Evolutionary conservation across 1,140 invertebrate species (phyloP).

Genomic region (Mycetomoellerius zeteki): DNA sequence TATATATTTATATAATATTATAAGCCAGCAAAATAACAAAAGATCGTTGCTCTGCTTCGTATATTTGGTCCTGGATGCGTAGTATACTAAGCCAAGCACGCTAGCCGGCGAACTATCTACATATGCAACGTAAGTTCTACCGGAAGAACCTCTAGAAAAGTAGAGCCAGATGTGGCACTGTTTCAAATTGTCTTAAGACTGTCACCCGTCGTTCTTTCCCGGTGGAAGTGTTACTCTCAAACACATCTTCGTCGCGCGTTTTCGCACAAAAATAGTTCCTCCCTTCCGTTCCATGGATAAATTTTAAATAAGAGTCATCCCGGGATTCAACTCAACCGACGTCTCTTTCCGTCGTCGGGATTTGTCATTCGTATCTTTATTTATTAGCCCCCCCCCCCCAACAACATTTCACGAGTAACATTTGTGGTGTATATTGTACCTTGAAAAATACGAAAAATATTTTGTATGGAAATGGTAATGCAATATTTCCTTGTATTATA

Average conservation of each 20-base stretch:
- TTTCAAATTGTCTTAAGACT: slow-evolving; percentile 54
- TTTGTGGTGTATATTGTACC: background rate
- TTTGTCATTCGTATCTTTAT: slow-evolving; percentile 47
- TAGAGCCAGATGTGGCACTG: slow-evolving; percentile 50
- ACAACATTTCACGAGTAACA: slow-evolving; percentile 24
- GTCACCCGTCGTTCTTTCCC: background rate
- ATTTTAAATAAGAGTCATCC: slow-evolving; percentile 59
- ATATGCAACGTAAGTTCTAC: slow-evolving; percentile 31
- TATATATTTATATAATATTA: background rate
- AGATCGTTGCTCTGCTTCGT: slow-evolving; percentile 11
- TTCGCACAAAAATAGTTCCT: slow-evolving; percentile 43
- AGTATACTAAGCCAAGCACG: background rate
- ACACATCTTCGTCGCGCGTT: slow-evolving; percentile 21
- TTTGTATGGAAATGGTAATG: background rate
- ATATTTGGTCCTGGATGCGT: background rate
- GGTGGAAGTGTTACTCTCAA: slow-evolving; percentile 9
- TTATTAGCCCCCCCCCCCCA: slow-evolving; percentile 32
- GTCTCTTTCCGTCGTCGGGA: slow-evolving; percentile 5
- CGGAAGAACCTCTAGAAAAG: slow-evolving; percentile 33
- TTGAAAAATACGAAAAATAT: background rate
- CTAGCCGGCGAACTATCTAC: slow-evolving; percentile 19
- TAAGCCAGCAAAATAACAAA: background rate
- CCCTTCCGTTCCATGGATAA: slow-evolving; percentile 41
- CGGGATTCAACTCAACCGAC: slow-evolving; percentile 23
- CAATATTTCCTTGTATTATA: background rate